phyloP scores from a whole-genome alignment of 2,113 vertebrate genomes.

The Chunga burmeisteri region DNA sequence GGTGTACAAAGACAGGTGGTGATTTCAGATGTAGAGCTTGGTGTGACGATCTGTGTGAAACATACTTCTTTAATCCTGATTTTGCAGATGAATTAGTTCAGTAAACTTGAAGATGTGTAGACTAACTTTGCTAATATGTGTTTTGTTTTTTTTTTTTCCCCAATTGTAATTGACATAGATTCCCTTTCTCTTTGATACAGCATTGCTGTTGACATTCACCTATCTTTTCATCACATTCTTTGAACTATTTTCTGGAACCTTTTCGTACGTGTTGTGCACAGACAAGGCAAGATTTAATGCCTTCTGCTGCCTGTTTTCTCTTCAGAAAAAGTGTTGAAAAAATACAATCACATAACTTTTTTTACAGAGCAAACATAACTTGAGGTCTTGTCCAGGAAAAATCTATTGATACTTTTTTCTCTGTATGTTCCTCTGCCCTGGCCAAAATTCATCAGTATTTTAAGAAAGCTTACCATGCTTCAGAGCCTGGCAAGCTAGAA shows the following conservation, averaged over 20 bases:
- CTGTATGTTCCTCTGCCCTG: not conserved
- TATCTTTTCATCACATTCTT: not conserved
- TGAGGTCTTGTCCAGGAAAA: not conserved
- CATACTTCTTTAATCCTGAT: not conserved
- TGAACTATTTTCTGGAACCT: not conserved
- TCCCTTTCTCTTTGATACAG: not conserved
- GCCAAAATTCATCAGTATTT: not conserved
- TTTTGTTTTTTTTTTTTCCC: not conserved
- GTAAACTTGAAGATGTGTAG: not conserved
- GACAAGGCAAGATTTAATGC: not conserved
- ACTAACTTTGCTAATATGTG: not conserved
- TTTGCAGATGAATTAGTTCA: not conserved
- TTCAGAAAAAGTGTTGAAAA: not conserved
- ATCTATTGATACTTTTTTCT: not conserved
- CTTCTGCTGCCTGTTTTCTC: not conserved
- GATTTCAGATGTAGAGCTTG: not conserved
- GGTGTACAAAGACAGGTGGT: not conserved
- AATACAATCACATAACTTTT: not conserved
- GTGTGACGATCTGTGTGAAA: not conserved
- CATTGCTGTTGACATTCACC: not conserved
- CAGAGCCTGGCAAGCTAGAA: not conserved
- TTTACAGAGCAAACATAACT: not conserved
- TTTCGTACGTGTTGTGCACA: not conserved
- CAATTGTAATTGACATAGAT: not conserved
- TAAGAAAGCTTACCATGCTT: not conserved